Conservation (phyloP, 2,888 invertebrate genomes). For the Brachypterus glaber region DNA sequence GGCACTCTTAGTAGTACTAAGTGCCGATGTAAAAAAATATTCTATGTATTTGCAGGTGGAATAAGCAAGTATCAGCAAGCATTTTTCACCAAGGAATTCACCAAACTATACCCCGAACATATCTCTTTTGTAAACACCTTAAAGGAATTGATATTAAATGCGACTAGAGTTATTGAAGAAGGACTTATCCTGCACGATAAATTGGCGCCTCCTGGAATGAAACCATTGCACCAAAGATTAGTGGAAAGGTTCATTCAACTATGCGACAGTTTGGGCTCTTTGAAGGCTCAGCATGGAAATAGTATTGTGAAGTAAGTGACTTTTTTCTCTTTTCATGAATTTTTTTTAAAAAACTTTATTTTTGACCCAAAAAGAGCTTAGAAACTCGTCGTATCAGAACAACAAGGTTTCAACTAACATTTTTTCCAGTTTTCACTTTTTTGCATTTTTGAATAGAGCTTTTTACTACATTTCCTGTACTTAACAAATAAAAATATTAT, state of each 20-base stretch:
- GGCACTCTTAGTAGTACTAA: too few relatives aligned
- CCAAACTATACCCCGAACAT: conserved; percentile 50
- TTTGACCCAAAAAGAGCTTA: too few relatives aligned
- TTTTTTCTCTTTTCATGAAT: too few relatives aligned
- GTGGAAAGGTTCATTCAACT: conserved; percentile 80
- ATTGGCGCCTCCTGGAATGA: conserved; percentile 79
- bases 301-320: conserved; percentile 71
- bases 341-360: too few relatives aligned
- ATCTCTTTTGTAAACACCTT: conserved; percentile 49
- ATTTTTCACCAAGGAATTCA: conserved; percentile 77
- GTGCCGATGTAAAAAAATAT: too few relatives aligned
- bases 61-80: conserved; percentile 93
- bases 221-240: conserved; percentile 81
- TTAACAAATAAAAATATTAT: too few relatives aligned
- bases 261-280: conserved; percentile 63
- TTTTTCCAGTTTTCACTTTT: too few relatives aligned
- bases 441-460: too few relatives aligned
- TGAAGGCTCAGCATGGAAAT: conserved; percentile 61
- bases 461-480: too few relatives aligned
- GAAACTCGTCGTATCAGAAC: too few relatives aligned
- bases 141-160: conserved; percentile 62
- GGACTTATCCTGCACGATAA: conserved; percentile 77
- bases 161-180: conserved; percentile 71
- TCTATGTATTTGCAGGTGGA: too few relatives aligned
- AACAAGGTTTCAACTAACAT: too few relatives aligned